Base-by-base conservation (phyloP, 2,888 invertebrate genomes). In the Cryptophagus acutangulus region DNA sequence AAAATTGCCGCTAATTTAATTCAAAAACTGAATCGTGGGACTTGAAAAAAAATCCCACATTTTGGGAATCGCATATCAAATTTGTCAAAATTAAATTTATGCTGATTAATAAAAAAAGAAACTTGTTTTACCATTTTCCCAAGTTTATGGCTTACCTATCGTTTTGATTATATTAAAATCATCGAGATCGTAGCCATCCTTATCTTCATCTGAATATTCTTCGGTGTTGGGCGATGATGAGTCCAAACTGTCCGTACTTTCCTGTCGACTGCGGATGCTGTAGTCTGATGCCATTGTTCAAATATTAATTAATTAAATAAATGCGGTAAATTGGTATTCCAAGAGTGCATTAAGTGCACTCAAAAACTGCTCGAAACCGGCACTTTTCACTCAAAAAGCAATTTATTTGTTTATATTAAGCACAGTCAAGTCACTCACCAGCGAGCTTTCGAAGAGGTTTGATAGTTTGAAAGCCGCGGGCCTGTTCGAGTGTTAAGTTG, bases 131-230 rank as follows among this genome's bases (percentile, higher is more conserved):
- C n/a, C n/a, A n/a, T n/a, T n/a, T n/a, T n/a, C n/a, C n/a, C n/a
- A n/a, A n/a, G n/a, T n/a, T n/a, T 10, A 5, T 10, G 15, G 75
- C 86, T 84, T 66, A 89, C 89, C 89, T 47, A 89, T 87, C 43
- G 89, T 89, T 74, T 88, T 89, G 55, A 89, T 78, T 57, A 88
- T 87, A 67, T 88, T 86, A 59, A 87, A 81, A 65, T 89, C 87
- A 51, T 88, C 87, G 55, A 89, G 70, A 0, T 76, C 74, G 33
- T 56, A 57, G 5, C 51, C 49, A 46, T 76, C 76, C 9, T 76
- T 75, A 46, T 74, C 72, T 44, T 74, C 72, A 15, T 74, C 75
- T 53, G 74, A 74, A 51, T 75, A 74, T 55, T 76, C 76, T 30
- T 73, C 75, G 14, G 76, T 75, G 4, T 74, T 71, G 51, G 52